Evolutionary conservation across 2,113 vertebrate species (phyloP), one percentile per base, ranked within the genome.

Genomic region (Mobula birostris): DNA sequence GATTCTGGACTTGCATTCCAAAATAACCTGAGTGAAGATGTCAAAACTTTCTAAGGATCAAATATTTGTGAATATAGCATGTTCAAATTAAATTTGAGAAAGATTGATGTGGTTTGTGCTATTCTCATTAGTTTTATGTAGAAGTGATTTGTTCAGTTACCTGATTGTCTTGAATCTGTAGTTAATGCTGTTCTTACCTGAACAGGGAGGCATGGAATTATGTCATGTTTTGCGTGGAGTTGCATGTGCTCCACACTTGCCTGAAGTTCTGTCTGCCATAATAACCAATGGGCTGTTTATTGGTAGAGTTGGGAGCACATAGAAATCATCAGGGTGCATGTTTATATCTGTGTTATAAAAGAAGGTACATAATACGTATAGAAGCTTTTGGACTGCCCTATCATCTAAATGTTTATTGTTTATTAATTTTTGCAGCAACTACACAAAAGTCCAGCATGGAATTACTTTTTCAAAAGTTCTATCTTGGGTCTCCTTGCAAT

Each of bases 221-320:
- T 70, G 68, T 56, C 66, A 21, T 74, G 70, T 70, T 70, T 70
- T 70, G 68, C 21, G 5, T 74, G 72, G 63, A 66, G 63, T 70
- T 92, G 88, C 88, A 92, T 92, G 88, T 40, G 68, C 88, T 91
- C 88, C 14, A 91, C 66, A 92, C 68, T 17, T 93, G 91, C 90
- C 24, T n/a, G 72, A 93, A 56, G 56, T 76, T 72, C 36, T 90
- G 66, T 32, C 85, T 66, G 63, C n/a, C 27, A 36, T 74, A 93
- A 15, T 74, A 93, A 93, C 91, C 24, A 74, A 76, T 56, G 36
- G 70, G 7, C 40, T 74, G 66, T 70, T 56, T 70, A 24, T 48
- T 74, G 91, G 68, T 92, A 32, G 17, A 11, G 90, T 74, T 5
- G 32, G 63, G 8, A 70, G 14, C 66, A 24, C 66, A 11, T 63